A percentile compares a stretch with the other conserved stretches of the same genome.
Evolutionary conservation across 2,797 vertebrate genomes (phyloP).

Genomic region (Adrianichthys oophorus): DNA sequence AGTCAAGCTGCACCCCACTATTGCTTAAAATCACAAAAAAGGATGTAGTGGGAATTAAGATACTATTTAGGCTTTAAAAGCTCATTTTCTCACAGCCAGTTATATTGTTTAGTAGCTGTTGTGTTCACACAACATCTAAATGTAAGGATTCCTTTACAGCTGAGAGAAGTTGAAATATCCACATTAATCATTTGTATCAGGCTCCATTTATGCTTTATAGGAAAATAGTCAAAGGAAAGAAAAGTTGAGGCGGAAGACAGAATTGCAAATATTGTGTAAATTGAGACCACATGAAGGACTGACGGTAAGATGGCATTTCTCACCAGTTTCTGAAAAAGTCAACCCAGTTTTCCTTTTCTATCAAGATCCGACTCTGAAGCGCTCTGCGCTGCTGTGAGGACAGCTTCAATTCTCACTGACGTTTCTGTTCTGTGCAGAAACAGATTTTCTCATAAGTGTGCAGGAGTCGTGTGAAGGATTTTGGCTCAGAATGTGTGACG

Average conservation of each 20-base stretch:
- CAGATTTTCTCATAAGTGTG: slow-evolving; percentile 51
- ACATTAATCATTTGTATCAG: too few species aligned
- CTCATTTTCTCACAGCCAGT: too few species aligned
- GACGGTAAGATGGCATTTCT: slow-evolving; percentile 50
- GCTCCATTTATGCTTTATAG: too few species aligned
- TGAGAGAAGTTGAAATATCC: too few species aligned
- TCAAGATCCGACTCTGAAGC: slow-evolving; percentile 36
- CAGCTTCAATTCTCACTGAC: slow-evolving; percentile 39
- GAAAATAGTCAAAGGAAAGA: too few species aligned
- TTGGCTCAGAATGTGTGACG: slow-evolving; percentile 51
- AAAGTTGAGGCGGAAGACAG: slow-evolving; percentile 20
- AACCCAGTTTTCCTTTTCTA: slow-evolving; percentile 41
- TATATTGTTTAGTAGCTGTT: too few species aligned
- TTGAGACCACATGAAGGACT: slow-evolving; percentile 71
- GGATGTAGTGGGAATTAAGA: too few species aligned
- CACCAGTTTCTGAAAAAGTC: slow-evolving; percentile 69
- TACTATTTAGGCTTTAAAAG: too few species aligned
- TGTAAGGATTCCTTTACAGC: too few species aligned
- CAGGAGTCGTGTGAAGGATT: slow-evolving; percentile 57
- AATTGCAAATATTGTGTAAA: slow-evolving; percentile 48
- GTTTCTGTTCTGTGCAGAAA: slow-evolving; percentile 48
- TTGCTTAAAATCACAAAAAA: too few species aligned
- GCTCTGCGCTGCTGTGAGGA: slow-evolving; percentile 28
- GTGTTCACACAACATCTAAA: too few species aligned
- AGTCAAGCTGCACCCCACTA: too few species aligned